A percentile compares a stretch with the other conserved stretches of the same genome.
Evolutionary conservation across 2,888 invertebrate genomes (phyloP).

Genomic region (Stegana nigrithorax): DNA sequence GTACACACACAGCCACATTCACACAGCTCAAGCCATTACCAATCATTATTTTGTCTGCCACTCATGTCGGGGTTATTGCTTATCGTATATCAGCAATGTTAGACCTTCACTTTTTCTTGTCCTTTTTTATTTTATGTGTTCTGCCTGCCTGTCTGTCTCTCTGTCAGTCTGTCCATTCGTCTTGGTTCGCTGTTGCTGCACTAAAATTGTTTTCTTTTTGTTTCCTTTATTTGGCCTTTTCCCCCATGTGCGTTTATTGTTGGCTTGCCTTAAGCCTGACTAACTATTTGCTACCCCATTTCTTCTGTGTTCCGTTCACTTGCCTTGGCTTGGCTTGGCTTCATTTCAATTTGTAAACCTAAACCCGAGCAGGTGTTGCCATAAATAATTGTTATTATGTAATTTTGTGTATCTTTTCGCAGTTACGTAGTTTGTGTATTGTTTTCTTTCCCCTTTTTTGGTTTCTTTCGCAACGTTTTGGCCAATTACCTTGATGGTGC

Average conservation of each 20-base stretch:
- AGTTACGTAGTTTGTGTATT: no score
- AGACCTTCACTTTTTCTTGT: no score
- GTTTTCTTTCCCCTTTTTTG: not conserved
- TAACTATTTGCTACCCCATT: not conserved
- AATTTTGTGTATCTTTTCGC: not conserved
- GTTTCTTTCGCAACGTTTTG: not conserved
- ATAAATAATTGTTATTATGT: slow-evolving; percentile 1
- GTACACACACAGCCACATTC: no score
- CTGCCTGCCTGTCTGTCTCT: not conserved
- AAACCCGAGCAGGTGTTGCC: not conserved
- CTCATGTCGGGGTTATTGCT: no score
- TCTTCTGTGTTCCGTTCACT: not conserved
- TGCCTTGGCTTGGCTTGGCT: not conserved
- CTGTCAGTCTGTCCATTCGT: not conserved
- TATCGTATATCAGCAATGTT: not conserved
- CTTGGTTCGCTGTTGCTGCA: not conserved
- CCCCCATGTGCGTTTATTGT: not conserved
- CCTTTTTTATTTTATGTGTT: no score
- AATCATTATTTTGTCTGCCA: no score
- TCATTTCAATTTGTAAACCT: slow-evolving; percentile 1
- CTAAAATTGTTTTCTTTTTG: slow-evolving; percentile 3
- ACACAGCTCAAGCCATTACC: no score
- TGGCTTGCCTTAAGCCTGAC: not conserved
- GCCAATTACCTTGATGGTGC: not conserved
- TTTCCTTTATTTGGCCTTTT: not conserved